Evolutionary conservation across 1,140 invertebrate genomes (phyloP).

Genomic region (Dreissena polymorpha): DNA sequence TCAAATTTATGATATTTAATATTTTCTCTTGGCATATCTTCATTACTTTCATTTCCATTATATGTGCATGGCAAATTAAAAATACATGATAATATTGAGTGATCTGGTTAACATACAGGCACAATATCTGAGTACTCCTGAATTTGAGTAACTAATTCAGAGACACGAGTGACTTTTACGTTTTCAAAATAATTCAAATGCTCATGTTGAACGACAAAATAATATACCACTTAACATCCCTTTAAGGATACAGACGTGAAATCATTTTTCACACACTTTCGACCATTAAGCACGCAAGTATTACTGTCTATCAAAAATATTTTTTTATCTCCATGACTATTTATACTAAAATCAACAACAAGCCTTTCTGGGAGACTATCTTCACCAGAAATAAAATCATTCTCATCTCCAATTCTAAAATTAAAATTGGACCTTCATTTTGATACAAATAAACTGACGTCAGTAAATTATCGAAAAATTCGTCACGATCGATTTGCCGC

Average conservation of each 20-base stretch:
- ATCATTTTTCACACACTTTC: conserved; percentile 30
- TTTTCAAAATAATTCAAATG: conserved; percentile 4
- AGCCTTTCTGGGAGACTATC: conserved; percentile 21
- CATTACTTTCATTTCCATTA: background rate
- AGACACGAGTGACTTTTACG: conserved; percentile 1
- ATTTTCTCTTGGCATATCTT: background rate
- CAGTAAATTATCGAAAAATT: conserved; percentile 11
- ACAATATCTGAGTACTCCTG: background rate
- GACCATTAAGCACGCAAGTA: too few species aligned
- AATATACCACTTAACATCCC: conserved; percentile 45
- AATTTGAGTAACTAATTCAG: background rate
- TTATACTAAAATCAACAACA: conserved; percentile 24
- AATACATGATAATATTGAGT: conserved; percentile 2
- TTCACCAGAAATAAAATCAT: conserved; percentile 27
- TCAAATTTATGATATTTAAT: conserved; percentile 22
- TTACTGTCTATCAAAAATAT: too few species aligned
- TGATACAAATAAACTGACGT: conserved; percentile 10
- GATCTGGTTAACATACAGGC: conserved; percentile 1
- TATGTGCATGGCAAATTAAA: background rate
- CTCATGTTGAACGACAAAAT: conserved; percentile 34
- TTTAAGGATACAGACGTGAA: conserved; percentile 42
- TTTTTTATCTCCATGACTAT: conserved; percentile 22
- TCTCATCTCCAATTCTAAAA: conserved; percentile 1
- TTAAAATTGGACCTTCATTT: conserved; percentile 33
- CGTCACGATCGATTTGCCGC: background rate